Evolutionary conservation across 2,113 vertebrate genomes (phyloP).

Genomic region (Engystomops pustulosus): DNA sequence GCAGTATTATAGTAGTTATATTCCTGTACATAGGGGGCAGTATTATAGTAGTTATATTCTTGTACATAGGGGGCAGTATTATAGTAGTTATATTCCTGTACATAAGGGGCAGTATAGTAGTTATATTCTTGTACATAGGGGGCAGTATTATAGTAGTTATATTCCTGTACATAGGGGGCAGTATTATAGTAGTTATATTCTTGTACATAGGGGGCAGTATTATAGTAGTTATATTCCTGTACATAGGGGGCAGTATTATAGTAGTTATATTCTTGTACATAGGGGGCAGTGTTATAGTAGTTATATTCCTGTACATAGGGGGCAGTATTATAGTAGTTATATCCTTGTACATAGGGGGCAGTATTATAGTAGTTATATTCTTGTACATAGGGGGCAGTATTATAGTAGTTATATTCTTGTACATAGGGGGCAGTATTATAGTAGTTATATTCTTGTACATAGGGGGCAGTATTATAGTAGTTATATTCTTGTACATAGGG

Average conservation of each 20-base stretch:
- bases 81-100: no score
- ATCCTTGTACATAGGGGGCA: background rate
- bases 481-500: background rate
- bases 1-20: slow-evolving; percentile 5
- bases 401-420: slow-evolving; percentile 2
- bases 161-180: background rate
- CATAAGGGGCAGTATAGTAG: background rate
- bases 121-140: background rate
- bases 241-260: slow-evolving; percentile 1
- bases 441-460: slow-evolving; percentile 1
- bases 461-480: slow-evolving; percentile 6
- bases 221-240: background rate
- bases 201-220: slow-evolving; percentile 1
- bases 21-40: background rate
- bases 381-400: slow-evolving; percentile 1
- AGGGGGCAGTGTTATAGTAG: slow-evolving; percentile 1
- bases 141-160: slow-evolving; percentile 4
- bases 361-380: slow-evolving; percentile 6
- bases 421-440: slow-evolving; percentile 1
- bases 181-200: slow-evolving; percentile 6
- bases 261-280: slow-evolving; percentile 1
- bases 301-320: background rate
- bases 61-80: no score
- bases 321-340: slow-evolving; percentile 4
- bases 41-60: slow-evolving; percentile 6